Conservation (phyloP, 2,888 invertebrate genomes). For the Tenthredo mesomela region DNA sequence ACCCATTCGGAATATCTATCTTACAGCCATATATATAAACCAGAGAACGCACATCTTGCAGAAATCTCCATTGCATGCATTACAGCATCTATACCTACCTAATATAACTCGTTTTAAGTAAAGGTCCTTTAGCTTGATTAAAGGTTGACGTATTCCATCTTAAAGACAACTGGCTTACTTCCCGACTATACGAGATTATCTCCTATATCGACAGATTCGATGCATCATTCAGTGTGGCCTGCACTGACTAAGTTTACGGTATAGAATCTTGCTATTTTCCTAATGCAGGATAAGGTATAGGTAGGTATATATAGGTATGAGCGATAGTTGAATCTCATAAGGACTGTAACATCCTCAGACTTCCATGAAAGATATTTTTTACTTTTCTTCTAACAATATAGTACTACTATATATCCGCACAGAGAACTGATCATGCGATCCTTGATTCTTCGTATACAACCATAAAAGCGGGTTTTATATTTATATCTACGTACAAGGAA, state of each 20-base stretch:
- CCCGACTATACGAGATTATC: background rate
- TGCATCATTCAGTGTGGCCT: slow-evolving; percentile 12
- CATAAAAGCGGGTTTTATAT: background rate
- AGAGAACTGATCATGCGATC: background rate
- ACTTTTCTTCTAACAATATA: background rate
- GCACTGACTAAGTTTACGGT: background rate
- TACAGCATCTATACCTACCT: background rate
- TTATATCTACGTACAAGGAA: no score
- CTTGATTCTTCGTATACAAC: background rate
- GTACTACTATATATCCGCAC: background rate
- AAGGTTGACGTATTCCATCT: background rate
- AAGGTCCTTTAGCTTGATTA: background rate
- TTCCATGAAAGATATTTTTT: background rate
- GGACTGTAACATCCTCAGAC: background rate
- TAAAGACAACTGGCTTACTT: background rate
- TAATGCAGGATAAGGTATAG: background rate
- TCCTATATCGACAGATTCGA: background rate
- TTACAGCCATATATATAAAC: background rate
- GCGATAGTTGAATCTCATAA: background rate
- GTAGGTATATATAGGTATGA: no score
- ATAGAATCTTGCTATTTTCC: background rate
- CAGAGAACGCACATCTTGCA: background rate
- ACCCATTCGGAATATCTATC: background rate
- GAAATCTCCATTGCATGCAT: background rate
- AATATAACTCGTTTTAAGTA: background rate